Evolutionary conservation across 2,113 vertebrate species (phyloP).

Genomic region (Corythornis vintsioides): DNA sequence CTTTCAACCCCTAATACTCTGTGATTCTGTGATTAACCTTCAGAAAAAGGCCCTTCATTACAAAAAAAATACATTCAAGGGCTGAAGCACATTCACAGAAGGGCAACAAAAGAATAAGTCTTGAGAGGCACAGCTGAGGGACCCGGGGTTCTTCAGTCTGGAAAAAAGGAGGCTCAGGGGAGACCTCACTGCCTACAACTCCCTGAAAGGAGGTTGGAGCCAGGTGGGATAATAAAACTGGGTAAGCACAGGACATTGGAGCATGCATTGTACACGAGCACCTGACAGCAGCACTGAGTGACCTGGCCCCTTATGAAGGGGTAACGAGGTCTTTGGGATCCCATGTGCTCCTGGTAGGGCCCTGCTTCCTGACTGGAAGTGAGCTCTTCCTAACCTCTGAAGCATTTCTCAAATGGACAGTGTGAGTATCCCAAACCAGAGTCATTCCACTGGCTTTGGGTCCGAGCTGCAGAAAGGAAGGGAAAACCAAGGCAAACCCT

Average conservation of each 20-base stretch:
- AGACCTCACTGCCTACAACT: neutral
- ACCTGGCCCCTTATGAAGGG: neutral
- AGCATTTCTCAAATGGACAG: neutral
- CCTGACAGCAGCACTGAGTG: neutral
- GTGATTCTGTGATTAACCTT: neutral
- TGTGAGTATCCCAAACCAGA: neutral
- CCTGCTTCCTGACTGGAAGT: neutral
- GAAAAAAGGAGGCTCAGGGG: neutral
- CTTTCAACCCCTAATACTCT: too few relatives aligned
- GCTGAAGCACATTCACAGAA: neutral
- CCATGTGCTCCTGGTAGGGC: neutral
- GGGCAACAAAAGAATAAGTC: neutral
- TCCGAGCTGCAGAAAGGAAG: neutral
- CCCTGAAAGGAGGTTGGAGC: neutral
- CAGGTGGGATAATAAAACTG: neutral
- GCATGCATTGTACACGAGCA: rapidly evolving
- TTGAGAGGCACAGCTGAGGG: neutral
- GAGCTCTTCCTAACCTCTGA: neutral
- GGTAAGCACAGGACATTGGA: rapidly evolving
- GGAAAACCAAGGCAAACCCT: neutral
- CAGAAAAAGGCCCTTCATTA: neutral
- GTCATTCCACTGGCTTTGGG: neutral
- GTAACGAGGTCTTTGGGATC: neutral
- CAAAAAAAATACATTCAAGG: neutral
- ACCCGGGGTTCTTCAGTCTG: neutral